phyloP scores from a whole-genome alignment of 2,888 invertebrate species.

The Limenitis camilla region DNA sequence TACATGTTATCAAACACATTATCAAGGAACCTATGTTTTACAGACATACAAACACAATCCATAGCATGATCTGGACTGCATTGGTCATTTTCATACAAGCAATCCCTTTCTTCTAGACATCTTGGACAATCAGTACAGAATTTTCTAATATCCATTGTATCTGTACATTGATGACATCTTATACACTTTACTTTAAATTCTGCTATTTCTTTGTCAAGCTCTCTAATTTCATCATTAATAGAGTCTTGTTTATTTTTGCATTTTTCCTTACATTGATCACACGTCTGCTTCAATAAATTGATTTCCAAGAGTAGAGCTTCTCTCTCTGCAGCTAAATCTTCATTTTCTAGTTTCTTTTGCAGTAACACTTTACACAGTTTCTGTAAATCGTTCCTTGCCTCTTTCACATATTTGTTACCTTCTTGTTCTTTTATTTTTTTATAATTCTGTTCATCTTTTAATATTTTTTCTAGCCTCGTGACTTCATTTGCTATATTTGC shows the following conservation, averaged over 20 bases:
- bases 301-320: conserved; percentile 46
- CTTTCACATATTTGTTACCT: conserved; percentile 42
- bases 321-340: conserved; percentile 53
- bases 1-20: conserved; percentile 68
- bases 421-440: conserved; percentile 47
- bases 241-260: conserved; percentile 42
- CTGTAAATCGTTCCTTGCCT: conserved; percentile 52
- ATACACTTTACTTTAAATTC: conserved; percentile 37
- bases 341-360: conserved; percentile 55
- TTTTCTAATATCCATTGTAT: conserved; percentile 45
- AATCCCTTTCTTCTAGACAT: conserved; percentile 44
- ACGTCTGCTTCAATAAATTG: conserved; percentile 38
- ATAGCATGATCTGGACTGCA: conserved; percentile 39
- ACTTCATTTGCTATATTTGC: conserved; percentile 32
- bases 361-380: conserved; percentile 48
- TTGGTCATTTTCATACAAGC: conserved; percentile 36
- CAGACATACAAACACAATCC: conserved; percentile 53
- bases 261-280: conserved; percentile 45
- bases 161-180: conserved; percentile 46
- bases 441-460: conserved; percentile 34
- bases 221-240: conserved; percentile 41
- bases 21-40: conserved; percentile 54
- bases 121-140: conserved; percentile 57
- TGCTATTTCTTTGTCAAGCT: conserved; percentile 39
- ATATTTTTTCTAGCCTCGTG: conserved; percentile 28